Base-by-base conservation (phyloP, 2,113 vertebrate genomes). In the Carollia perspicillata region DNA sequence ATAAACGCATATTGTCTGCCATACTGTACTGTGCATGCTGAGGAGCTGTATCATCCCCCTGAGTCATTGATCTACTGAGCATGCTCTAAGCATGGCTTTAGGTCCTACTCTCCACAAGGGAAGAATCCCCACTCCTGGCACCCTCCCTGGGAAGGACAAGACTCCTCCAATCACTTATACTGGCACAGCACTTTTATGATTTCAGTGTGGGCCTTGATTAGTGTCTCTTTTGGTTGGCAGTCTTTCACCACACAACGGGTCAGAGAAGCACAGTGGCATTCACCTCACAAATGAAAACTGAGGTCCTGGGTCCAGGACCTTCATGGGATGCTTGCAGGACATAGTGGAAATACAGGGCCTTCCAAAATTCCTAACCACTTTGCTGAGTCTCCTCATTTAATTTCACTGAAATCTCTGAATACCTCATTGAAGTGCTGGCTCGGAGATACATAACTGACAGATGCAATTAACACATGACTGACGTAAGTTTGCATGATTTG, bases 241-340 rank as follows among this genome's bases (percentile, higher is more conserved):
- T 40, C 28, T 37, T 47, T 37, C 1, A 1, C 40, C 83, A 33
- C 28, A 1, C 23, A 53, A n/a, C 23, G 14, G 30, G 30, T 9
- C 3, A 23, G 47, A 33, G 49, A 42, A 35, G 37, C 74, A 16
- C 33, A 8, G 1, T 0, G 0, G 23, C 2, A 10, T n/a, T 53
- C 40, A 60, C 53, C 20, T 86, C 49, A 78, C 12, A 17, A 40
- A 63, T 3, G 23, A 49, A 85, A 30, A 23, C 58, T 7, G 26
- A 26, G 42, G 51, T 69, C 33, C 58, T 35, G 11, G 47, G 8
- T 18, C 23, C 33, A 69, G 33, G 72, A 35, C 30, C 83, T 58
- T 53, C 7, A 0, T 18, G n/a, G 35, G 51, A 49, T 40, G n/a
- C 18, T 42, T 44, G 23, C 84, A 69, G 72, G 20, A 35, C 0